These are phyloP conservation scores for Aramus guarauna DNA, from an alignment of 2,113 vertebrate species.

Conservation along the genomic window DNA sequence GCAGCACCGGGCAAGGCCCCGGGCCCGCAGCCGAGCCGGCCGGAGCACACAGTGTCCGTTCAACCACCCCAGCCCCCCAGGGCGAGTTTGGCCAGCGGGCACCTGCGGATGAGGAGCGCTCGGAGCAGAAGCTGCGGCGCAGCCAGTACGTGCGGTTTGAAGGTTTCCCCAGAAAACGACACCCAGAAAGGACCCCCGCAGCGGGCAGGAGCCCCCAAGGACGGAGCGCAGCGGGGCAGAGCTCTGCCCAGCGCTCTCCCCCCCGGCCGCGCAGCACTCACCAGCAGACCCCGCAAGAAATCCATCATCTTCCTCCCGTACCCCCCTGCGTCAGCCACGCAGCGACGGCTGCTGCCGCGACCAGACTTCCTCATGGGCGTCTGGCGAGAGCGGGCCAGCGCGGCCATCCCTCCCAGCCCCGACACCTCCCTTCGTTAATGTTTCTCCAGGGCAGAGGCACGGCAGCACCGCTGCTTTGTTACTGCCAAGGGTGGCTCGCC, in stretches of 20 bases:
- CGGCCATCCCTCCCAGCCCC: constrained; percentile 9
- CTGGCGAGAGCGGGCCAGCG: neutral
- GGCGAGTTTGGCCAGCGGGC: fast-evolving
- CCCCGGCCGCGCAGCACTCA: neutral
- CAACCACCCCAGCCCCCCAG: fast-evolving
- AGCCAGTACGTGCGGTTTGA: neutral
- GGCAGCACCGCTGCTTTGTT: neutral
- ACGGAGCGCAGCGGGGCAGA: neutral
- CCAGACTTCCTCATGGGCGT: neutral
- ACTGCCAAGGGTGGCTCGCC: constrained; percentile 42
- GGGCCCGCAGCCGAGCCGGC: fast-evolving
- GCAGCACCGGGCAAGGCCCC: neutral
- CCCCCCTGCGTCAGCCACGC: neutral
- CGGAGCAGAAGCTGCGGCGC: neutral
- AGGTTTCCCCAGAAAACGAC: neutral
- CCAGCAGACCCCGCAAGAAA: constrained; percentile 61
- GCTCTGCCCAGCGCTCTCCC: neutral
- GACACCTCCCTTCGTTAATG: constrained; percentile 2
- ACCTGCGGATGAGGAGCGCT: fast-evolving
- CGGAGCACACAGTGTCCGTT: fast-evolving
- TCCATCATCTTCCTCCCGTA: constrained; percentile 20
- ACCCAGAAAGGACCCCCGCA: neutral
- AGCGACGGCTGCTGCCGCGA: neutral
- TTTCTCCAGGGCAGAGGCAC: constrained; percentile 13
- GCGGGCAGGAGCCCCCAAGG: fast-evolving